These are phyloP conservation scores for Trisateles emortualis DNA, from an alignment of 2,888 invertebrate genomes.

Conservation along the genomic window DNA sequence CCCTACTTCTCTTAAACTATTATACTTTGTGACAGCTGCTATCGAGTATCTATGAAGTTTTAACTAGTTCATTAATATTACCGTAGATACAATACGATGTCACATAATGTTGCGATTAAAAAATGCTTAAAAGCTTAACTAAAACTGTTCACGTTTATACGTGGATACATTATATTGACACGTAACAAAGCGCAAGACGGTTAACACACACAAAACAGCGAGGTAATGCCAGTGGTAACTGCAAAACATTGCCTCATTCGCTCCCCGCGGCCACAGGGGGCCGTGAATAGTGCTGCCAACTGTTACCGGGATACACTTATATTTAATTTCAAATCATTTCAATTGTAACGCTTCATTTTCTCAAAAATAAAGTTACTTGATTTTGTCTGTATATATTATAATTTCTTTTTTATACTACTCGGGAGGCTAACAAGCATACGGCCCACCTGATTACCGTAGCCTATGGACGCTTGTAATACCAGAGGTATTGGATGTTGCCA, in stretches of 20 bases:
- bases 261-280: slow-evolving; percentile 28
- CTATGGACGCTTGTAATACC: no score
- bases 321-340: no score
- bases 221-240: slow-evolving; percentile 38
- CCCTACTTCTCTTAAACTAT: no score
- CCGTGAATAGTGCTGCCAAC: slow-evolving; percentile 41
- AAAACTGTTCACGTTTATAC: not conserved
- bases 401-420: no score
- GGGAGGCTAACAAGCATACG: no score
- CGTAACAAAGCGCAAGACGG: slow-evolving; percentile 30
- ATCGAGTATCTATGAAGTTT: no score
- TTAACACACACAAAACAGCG: slow-evolving; percentile 34
- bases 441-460: no score
- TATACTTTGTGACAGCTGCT: no score
- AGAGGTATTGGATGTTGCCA: no score
- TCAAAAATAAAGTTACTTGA: no score
- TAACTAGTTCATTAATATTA: not conserved
- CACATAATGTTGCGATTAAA: not conserved
- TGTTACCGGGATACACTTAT: not conserved
- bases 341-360: no score
- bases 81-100: not conserved
- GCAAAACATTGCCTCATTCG: slow-evolving; percentile 36
- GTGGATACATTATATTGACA: slow-evolving; percentile 29
- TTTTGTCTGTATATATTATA: no score
- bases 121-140: not conserved